Conservation (phyloP, 1,140 invertebrate species). For the Drosophila parabipectinata region DNA sequence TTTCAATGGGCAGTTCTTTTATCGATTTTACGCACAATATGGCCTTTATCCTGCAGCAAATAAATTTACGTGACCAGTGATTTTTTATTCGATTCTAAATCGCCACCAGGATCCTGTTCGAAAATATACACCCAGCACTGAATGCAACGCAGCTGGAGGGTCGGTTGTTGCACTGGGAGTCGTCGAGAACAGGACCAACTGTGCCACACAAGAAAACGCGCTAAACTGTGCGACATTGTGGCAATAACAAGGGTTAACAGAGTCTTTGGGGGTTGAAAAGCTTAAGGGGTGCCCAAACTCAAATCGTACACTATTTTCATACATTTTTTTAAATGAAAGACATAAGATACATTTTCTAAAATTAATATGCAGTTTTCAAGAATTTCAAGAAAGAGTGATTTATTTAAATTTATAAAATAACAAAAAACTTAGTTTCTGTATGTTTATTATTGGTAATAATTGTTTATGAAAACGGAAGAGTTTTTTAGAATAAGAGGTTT, state of each 20-base stretch:
- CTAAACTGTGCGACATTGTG: constrained; percentile 53
- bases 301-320: too few species aligned
- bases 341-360: too few species aligned
- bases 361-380: too few species aligned
- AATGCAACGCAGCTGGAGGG: neutral
- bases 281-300: neutral
- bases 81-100: constrained; percentile 2
- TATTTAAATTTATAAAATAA: too few species aligned
- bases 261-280: constrained; percentile 3
- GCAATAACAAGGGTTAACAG: constrained; percentile 28
- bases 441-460: too few species aligned
- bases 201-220: constrained; percentile 55
- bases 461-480: too few species aligned
- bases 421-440: too few species aligned
- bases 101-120: constrained; percentile 12
- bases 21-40: constrained; percentile 68
- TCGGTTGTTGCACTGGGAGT: constrained; percentile 25
- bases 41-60: neutral
- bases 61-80: neutral
- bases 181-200: constrained; percentile 26
- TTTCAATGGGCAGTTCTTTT: constrained; percentile 32
- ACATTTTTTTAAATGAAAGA: too few species aligned
- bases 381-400: too few species aligned
- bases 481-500: too few species aligned
- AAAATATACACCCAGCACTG: constrained; percentile 8